Percentiles rank a stretch among this genome's conserved stretches.
These are phyloP conservation scores for Isotomurus palustris DNA, from an alignment of 2,888 invertebrate species.

Conservation along the genomic window DNA sequence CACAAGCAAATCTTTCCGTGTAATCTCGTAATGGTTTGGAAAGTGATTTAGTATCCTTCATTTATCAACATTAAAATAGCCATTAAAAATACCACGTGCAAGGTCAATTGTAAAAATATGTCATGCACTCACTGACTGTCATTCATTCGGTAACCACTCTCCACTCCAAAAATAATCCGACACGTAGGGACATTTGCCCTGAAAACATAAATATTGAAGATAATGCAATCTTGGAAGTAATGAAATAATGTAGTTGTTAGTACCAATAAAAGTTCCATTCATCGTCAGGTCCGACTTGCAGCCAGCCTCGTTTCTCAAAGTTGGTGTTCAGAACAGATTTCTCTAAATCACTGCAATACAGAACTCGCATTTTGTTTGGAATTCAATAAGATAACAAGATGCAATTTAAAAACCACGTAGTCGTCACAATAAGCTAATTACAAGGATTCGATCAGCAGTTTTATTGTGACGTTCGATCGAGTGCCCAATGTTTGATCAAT, in stretches of 20 bases:
- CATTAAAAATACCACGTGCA: neutral
- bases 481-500: no score
- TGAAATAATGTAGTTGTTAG: neutral
- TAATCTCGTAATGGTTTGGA: constrained; percentile 91
- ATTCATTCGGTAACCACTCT: constrained; percentile 84
- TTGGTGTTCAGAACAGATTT: constrained; percentile 88
- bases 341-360: constrained; percentile 81
- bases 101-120: neutral
- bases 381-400: no score
- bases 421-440: no score
- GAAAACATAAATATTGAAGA: constrained; percentile 33
- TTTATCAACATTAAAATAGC: constrained; percentile 14
- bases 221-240: neutral
- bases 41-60: constrained; percentile 86
- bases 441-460: no score
- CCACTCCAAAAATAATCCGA: constrained; percentile 82
- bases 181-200: constrained; percentile 88
- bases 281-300: constrained; percentile 78
- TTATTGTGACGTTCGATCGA: no score
- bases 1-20: constrained; percentile 90
- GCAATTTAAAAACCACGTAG: no score
- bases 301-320: constrained; percentile 88
- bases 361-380: constrained; percentile 58
- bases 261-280: constrained; percentile 95
- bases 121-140: constrained; percentile 73